A percentile compares a stretch with the other conserved stretches of the same genome.
phyloP scores from a whole-genome alignment of 2,797 vertebrate genomes.

The Denticeps clupeoides region DNA sequence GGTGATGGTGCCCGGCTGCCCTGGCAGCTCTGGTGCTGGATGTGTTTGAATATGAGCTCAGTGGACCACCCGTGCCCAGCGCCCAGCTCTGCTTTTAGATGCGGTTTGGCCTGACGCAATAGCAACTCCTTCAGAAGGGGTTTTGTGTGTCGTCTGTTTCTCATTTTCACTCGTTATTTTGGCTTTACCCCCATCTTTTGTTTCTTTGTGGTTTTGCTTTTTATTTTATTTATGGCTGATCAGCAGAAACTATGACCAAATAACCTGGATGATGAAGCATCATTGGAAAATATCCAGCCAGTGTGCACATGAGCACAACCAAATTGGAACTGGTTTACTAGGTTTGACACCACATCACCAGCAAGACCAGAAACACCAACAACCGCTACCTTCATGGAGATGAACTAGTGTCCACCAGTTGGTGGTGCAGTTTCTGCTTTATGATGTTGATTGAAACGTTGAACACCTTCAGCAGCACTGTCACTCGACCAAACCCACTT shows the following conservation, averaged over 20 bases:
- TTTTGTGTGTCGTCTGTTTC: slow-evolving; percentile 12
- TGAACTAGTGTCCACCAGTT: neutral
- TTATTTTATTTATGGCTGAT: no score
- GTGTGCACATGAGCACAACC: no score
- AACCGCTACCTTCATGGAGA: no score
- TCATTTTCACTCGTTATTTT: neutral
- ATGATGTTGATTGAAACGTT: neutral
- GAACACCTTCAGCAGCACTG: neutral
- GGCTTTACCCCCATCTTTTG: neutral
- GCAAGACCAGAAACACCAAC: no score
- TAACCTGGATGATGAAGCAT: no score
- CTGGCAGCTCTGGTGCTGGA: neutral
- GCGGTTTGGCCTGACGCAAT: slow-evolving; percentile 10
- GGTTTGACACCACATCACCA: no score
- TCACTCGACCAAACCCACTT: neutral
- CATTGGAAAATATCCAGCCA: no score
- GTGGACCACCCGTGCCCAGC: neutral
- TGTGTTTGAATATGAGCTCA: slow-evolving; percentile 7
- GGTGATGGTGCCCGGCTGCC: no score
- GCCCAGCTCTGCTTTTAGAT: slow-evolving; percentile 15
- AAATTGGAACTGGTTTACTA: no score
- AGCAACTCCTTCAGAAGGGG: slow-evolving; percentile 16
- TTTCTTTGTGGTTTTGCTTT: slow-evolving; percentile 40
- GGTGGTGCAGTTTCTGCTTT: neutral
- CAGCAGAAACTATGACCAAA: no score